Conservation (phyloP, 2,113 vertebrate genomes). For the Uropsilus gracilis region DNA sequence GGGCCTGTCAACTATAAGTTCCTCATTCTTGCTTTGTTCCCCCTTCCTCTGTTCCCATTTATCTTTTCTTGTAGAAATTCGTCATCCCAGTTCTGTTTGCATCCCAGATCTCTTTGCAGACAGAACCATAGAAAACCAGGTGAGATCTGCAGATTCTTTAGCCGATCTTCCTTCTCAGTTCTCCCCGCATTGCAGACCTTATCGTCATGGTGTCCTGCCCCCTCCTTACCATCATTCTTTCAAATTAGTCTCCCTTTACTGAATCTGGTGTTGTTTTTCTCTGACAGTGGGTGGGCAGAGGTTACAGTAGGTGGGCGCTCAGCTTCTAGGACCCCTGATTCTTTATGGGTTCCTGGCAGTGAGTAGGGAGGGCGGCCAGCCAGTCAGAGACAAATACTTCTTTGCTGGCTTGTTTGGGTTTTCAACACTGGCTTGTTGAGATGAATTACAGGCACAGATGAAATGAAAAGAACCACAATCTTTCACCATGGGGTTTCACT, state of each 20-base stretch:
- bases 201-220: neutral
- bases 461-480: slow-evolving; percentile 18
- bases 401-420: slow-evolving; percentile 46
- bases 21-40: too few species aligned
- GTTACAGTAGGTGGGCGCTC: neutral
- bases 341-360: neutral
- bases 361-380: neutral
- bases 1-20: too few species aligned
- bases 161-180: neutral
- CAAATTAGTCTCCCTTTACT: neutral
- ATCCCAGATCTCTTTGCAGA: too few species aligned
- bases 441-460: neutral
- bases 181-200: neutral
- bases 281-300: neutral
- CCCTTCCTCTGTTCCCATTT: too few species aligned
- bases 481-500: slow-evolving; percentile 6
- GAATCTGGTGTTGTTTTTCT: neutral
- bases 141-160: too few species aligned
- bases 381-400: neutral
- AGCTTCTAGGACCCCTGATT: neutral
- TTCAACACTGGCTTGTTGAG: slow-evolving; percentile 19
- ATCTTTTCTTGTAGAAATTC: too few species aligned
- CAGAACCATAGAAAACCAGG: too few species aligned
- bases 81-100: too few species aligned
- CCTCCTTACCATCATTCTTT: neutral